Evolutionary conservation across 2,888 invertebrate genomes (phyloP).

Genomic region (Lissonota sp.): DNA sequence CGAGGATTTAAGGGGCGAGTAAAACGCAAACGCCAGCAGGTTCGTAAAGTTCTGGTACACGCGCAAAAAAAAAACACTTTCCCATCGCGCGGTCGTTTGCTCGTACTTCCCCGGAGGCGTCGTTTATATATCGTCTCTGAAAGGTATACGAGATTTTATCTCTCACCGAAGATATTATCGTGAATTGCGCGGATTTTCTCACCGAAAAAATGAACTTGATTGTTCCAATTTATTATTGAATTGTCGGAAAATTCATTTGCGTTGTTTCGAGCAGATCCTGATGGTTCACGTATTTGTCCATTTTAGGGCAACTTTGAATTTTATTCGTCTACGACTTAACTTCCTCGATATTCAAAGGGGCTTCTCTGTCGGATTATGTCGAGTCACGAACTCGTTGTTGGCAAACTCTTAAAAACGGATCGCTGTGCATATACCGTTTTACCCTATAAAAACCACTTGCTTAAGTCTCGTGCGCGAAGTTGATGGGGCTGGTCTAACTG

Average conservation of each 20-base stretch:
- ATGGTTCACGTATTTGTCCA: neutral
- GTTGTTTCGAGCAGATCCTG: neutral
- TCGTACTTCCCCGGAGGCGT: conserved; percentile 23
- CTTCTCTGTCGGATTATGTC: conserved; percentile 81
- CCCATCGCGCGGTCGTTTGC: conserved; percentile 13
- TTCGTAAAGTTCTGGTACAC: conserved; percentile 27
- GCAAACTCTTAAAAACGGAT: conserved; percentile 77
- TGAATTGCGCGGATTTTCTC: conserved; percentile 19
- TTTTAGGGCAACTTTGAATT: neutral
- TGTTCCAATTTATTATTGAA: neutral
- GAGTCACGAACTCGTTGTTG: conserved; percentile 83
- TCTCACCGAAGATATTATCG: neutral
- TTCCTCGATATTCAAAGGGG: conserved; percentile 71
- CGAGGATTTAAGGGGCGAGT: conserved; percentile 15
- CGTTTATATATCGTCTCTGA: neutral
- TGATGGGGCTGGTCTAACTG: conserved; percentile 75
- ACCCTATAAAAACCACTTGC: conserved; percentile 79
- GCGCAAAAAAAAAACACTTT: conserved; percentile 22
- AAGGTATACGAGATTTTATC: conserved; percentile 18
- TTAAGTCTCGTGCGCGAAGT: conserved; percentile 68
- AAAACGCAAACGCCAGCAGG: conserved; percentile 57
- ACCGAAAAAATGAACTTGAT: conserved; percentile 21
- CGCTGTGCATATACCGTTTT: conserved; percentile 64
- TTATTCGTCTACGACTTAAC: conserved; percentile 24
- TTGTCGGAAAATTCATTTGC: neutral